phyloP scores from a whole-genome alignment of 2,888 invertebrate species.

The Tiphia femorata region DNA sequence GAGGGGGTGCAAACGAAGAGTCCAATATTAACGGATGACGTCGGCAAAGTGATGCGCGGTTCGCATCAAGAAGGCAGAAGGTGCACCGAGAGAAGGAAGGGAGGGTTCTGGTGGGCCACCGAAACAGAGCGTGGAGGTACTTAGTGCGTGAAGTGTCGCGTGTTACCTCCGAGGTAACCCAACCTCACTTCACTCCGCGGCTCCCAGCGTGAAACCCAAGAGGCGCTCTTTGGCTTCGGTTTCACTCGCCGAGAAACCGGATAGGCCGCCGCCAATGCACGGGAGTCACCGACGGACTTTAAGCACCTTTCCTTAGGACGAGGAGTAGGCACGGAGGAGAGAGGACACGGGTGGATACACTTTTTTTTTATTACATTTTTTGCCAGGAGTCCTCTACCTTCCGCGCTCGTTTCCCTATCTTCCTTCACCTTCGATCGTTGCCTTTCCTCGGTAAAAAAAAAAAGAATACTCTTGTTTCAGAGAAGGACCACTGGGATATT shows the following conservation, averaged over 20 bases:
- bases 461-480: too few species aligned
- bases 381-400: too few species aligned
- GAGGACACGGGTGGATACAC: too few species aligned
- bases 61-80: too few species aligned
- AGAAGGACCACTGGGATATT: too few species aligned
- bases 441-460: too few species aligned
- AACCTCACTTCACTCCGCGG: constrained; percentile 51
- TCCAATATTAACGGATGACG: constrained; percentile 45
- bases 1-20: constrained; percentile 21
- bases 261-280: constrained; percentile 41
- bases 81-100: constrained; percentile 8
- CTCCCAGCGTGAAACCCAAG: constrained; percentile 60
- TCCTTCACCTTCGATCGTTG: too few species aligned
- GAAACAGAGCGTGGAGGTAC: constrained; percentile 63
- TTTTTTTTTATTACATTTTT: too few species aligned
- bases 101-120: constrained; percentile 2
- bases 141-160: constrained; percentile 62
- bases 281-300: constrained; percentile 45
- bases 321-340: too few species aligned
- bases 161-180: constrained; percentile 55
- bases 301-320: too few species aligned
- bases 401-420: not conserved
- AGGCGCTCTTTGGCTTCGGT: constrained; percentile 62
- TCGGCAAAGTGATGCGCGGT: constrained; percentile 23
- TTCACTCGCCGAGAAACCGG: constrained; percentile 55